These are phyloP conservation scores for Macaca fascicularis DNA, from an alignment of 2,113 vertebrate species.

Conservation along the genomic window DNA sequence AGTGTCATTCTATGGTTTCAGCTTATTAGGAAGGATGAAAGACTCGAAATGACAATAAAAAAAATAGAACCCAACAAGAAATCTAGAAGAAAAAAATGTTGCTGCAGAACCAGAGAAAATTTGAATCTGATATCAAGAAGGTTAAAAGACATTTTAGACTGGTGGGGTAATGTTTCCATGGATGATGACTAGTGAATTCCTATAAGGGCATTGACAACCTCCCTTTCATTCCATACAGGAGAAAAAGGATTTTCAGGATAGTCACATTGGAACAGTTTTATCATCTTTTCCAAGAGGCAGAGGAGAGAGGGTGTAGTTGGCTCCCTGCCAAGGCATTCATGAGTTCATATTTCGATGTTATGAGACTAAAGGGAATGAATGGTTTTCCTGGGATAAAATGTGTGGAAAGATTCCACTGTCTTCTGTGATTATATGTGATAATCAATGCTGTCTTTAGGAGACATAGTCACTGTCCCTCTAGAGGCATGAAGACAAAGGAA, in stretches of 20 bases:
- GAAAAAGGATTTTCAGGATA: not conserved
- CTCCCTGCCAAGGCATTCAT: not conserved
- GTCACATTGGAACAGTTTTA: not conserved
- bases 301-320: not conserved
- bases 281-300: not conserved
- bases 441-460: not conserved
- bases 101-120: not conserved
- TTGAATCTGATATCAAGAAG: not conserved
- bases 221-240: not conserved
- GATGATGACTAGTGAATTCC: not conserved
- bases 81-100: not conserved
- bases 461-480: not conserved
- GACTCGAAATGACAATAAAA: not conserved
- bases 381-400: not conserved
- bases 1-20: not conserved
- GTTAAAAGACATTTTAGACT: not conserved
- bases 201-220: not conserved
- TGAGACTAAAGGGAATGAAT: not conserved
- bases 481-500: not conserved
- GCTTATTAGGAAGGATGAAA: not conserved
- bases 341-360: not conserved
- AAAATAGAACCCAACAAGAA: not conserved
- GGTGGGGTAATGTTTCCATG: fast-evolving
- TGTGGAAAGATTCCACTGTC: not conserved
- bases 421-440: not conserved